Percentiles rank a stretch among this genome's conserved stretches.
phyloP scores from a whole-genome alignment of 2,888 invertebrate genomes.

The Microctonus hyperodae region DNA sequence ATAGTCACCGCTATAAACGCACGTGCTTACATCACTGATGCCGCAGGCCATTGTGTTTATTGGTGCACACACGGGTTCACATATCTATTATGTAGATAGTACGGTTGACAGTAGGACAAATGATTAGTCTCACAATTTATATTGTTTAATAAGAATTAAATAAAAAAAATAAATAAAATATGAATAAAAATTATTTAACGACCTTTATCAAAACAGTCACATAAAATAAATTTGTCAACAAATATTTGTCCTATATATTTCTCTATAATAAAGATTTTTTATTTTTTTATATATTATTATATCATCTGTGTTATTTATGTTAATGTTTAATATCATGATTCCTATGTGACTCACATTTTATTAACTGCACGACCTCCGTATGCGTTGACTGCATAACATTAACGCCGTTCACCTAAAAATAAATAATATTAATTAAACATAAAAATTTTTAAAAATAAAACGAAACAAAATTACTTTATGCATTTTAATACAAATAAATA shows the following conservation, averaged over 20 bases:
- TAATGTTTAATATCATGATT: neutral
- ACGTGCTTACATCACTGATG: conserved; percentile 55
- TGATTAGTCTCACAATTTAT: conserved; percentile 9
- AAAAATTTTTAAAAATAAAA: neutral
- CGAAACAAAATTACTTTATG: conserved; percentile 5
- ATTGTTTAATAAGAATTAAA: neutral
- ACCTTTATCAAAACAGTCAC: neutral
- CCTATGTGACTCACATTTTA: conserved; percentile 77
- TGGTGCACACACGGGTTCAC: conserved; percentile 19
- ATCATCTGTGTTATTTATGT: neutral
- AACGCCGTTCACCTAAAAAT: conserved; percentile 84
- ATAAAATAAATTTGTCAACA: neutral
- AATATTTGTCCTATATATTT: neutral
- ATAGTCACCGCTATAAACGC: conserved; percentile 58
- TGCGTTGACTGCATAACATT: conserved; percentile 92
- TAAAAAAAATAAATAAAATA: conserved; percentile 11
- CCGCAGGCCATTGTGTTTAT: conserved; percentile 33
- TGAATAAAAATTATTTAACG: conserved; percentile 7
- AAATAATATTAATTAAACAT: conserved; percentile 23
- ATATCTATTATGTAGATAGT: neutral
- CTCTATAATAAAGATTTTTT: no score
- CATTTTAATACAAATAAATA: conserved; percentile 17
- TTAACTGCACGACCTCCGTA: conserved; percentile 93
- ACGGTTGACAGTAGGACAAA: conserved; percentile 5
- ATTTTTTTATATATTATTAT: neutral